Evolutionary conservation across 2,888 invertebrate species (phyloP).

Genomic region (Diachrysia chrysitis): DNA sequence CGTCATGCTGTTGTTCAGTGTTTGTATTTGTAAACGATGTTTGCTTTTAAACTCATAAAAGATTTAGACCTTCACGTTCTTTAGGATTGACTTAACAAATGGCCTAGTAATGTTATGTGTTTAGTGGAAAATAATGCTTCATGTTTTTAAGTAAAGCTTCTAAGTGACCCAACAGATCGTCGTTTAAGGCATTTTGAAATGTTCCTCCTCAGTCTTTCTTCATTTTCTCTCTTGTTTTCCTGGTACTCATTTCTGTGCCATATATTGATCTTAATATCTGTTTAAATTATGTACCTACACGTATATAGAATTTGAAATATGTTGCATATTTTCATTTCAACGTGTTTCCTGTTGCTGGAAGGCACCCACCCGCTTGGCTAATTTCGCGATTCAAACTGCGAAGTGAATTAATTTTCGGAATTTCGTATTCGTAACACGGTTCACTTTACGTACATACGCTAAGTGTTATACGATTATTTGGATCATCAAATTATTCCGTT

Average conservation of each 20-base stretch:
- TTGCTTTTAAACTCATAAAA: not conserved
- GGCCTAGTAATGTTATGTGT: not conserved
- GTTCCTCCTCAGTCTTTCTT: no score
- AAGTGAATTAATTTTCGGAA: constrained; percentile 57
- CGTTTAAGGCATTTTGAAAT: no score
- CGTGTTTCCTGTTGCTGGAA: constrained; percentile 38
- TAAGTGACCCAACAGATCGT: no score
- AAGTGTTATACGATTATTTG: constrained; percentile 54
- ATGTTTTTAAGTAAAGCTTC: no score
- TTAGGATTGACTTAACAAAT: not conserved
- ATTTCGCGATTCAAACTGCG: constrained; percentile 51
- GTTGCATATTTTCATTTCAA: constrained; percentile 48
- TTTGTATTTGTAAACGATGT: not conserved
- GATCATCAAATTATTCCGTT: constrained; percentile 51
- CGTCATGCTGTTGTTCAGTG: not conserved
- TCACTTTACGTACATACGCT: constrained; percentile 44
- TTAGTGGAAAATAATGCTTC: no score
- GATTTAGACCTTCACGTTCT: not conserved
- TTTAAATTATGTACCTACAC: not conserved
- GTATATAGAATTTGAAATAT: constrained; percentile 23
- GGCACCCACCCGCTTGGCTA: constrained; percentile 38
- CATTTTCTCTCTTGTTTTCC: no score
- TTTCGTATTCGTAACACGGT: constrained; percentile 49
- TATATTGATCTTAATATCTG: not conserved
- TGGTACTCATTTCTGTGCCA: not conserved